phyloP scores from a whole-genome alignment of 2,797 vertebrate species.

The Crocodylus rhombifer region DNA sequence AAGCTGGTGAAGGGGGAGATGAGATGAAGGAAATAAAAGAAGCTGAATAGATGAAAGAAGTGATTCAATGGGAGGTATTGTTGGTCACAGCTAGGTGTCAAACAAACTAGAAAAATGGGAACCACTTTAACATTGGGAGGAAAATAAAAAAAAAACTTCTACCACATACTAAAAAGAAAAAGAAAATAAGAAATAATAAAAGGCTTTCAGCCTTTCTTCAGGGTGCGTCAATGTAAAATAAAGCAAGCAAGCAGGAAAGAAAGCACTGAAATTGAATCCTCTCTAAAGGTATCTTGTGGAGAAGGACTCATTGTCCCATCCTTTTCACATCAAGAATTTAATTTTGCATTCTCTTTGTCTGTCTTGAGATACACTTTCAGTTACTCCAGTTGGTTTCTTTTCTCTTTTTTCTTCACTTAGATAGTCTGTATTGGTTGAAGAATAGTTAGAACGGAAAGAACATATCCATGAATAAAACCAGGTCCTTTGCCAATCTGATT shows the following conservation, averaged over 20 bases:
- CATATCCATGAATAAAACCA: slow-evolving; percentile 36
- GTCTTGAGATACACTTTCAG: slow-evolving; percentile 64
- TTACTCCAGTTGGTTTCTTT: slow-evolving; percentile 63
- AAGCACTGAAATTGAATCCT: slow-evolving; percentile 81
- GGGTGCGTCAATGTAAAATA: slow-evolving; percentile 71
- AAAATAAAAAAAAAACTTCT: slow-evolving; percentile 76
- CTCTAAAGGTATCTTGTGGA: slow-evolving; percentile 79
- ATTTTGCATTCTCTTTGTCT: slow-evolving; percentile 85
- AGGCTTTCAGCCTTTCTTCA: slow-evolving; percentile 78
- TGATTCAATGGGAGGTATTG: slow-evolving; percentile 80
- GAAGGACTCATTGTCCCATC: slow-evolving; percentile 78
- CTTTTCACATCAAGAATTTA: slow-evolving; percentile 82
- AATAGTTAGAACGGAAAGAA: slow-evolving; percentile 22
- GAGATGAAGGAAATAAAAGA: slow-evolving; percentile 77
- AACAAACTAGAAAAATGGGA: slow-evolving; percentile 82
- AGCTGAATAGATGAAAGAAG: slow-evolving; percentile 79
- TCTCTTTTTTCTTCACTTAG: slow-evolving; percentile 44
- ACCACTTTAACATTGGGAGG: slow-evolving; percentile 77
- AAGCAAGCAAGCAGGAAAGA: slow-evolving; percentile 76
- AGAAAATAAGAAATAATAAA: slow-evolving; percentile 82
- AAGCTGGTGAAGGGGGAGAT: slow-evolving; percentile 73
- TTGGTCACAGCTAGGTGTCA: slow-evolving; percentile 80
- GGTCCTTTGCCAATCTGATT: slow-evolving; percentile 21
- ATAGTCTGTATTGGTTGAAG: slow-evolving; percentile 28
- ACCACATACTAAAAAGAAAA: slow-evolving; percentile 76